Conservation (phyloP, 2,113 vertebrate genomes). For the Psammodynastes pulverulentus region DNA sequence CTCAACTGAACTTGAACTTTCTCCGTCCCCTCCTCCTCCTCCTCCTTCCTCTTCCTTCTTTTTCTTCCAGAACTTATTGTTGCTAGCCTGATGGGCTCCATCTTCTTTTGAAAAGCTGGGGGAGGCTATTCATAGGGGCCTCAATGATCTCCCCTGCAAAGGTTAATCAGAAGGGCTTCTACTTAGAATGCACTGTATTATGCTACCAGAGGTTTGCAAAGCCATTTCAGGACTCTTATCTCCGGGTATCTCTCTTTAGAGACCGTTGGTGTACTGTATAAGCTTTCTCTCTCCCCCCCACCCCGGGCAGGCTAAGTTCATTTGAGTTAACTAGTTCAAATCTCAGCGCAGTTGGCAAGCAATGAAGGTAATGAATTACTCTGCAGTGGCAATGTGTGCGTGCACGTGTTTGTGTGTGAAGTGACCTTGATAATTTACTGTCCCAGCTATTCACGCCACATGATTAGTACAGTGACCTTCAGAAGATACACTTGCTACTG, state of each 20-base stretch:
- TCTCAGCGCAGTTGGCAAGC: not conserved
- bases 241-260: not conserved
- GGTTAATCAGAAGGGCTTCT: not conserved
- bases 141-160: not conserved
- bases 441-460: not conserved
- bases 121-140: too few relatives aligned
- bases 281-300: not conserved
- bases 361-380: not conserved
- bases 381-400: not conserved
- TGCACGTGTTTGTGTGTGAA: not conserved
- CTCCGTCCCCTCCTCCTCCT: not conserved
- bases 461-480: not conserved
- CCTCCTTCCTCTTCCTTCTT: not conserved
- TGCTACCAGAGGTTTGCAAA: not conserved
- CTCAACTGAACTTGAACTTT: not conserved
- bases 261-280: not conserved
- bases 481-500: not conserved
- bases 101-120: not conserved
- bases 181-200: not conserved
- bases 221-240: not conserved
- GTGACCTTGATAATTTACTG: not conserved
- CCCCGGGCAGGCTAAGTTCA: slow-evolving; percentile 5
- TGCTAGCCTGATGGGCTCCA: not conserved
- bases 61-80: not conserved
- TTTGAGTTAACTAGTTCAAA: slow-evolving; percentile 16